Evolutionary conservation across 2,113 vertebrate species (phyloP).

Genomic region (Mola mola): DNA sequence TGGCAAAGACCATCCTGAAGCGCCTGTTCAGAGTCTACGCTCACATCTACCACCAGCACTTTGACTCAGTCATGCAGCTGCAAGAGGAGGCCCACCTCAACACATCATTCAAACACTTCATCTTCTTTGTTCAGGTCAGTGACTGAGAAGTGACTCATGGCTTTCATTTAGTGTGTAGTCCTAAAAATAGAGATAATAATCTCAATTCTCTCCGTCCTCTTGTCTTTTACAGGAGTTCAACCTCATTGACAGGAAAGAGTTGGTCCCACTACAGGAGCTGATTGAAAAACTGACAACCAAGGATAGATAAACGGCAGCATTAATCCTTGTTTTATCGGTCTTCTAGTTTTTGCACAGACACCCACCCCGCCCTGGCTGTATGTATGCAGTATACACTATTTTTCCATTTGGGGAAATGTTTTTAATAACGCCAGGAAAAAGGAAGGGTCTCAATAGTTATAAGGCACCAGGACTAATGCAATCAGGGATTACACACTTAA

Average conservation of each 20-base stretch:
- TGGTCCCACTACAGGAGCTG: slow-evolving; percentile 96
- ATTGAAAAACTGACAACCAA: slow-evolving; percentile 97
- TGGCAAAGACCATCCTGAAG: slow-evolving; percentile 97
- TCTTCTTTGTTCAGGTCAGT: slow-evolving; percentile 99
- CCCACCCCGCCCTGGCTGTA: slow-evolving; percentile 73
- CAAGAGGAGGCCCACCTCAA: slow-evolving; percentile 98
- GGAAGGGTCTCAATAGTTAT: slow-evolving; percentile 64
- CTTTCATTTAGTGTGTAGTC: too few species aligned
- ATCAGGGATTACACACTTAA: slow-evolving; percentile 68
- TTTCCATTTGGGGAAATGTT: slow-evolving; percentile 76
- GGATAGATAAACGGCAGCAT: slow-evolving; percentile 88
- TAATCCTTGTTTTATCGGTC: slow-evolving; percentile 59
- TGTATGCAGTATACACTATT: slow-evolving; percentile 76
- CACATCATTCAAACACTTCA: slow-evolving; percentile 99
- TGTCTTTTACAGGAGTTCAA: slow-evolving; percentile 89
- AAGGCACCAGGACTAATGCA: slow-evolving; percentile 70
- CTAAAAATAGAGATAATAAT: too few species aligned
- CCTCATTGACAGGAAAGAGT: slow-evolving; percentile 93
- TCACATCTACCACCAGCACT: slow-evolving; percentile 99
- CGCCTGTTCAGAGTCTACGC: slow-evolving; percentile 97
- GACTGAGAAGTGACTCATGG: too few species aligned
- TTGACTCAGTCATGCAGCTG: slow-evolving; percentile 95
- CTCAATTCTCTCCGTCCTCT: neutral
- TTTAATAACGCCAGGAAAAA: slow-evolving; percentile 68
- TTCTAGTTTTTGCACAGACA: slow-evolving; percentile 78